Base-by-base conservation (phyloP, 2,797 vertebrate species). In the Sphenopsis melanotis region DNA sequence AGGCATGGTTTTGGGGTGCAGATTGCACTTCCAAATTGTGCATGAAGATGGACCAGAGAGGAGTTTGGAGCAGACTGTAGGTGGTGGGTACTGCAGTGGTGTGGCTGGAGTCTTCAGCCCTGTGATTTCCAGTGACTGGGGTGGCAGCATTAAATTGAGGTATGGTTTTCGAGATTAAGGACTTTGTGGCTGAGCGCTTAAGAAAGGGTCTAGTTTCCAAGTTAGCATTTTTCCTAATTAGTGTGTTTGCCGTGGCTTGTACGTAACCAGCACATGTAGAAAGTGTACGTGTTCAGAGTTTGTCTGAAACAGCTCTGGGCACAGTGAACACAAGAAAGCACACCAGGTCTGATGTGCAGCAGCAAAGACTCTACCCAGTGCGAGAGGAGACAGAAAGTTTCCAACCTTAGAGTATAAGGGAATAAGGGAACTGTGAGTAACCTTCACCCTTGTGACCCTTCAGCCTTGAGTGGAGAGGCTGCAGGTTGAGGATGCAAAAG, bases 221-320 rank as follows among this genome's bases (percentile, higher is more conserved):
- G 44, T 59, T 49, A 41, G 32, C 11, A 0, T 55, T 83, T 75
- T 70, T 56, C 30, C n/a, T 41, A 32, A 27, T 50, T 19, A 4
- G 27, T 4, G 39, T 0, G 0, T 92, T 64, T 78, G 63, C 41
- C 7, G 0, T 37, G 74, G 59, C 74, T 78, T 36, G 46, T 36
- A 47, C 1, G 0, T 52, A 44, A 50, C 36, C 1, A 2, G 8
- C 26, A 4, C 4, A 1, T 3, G 0, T 8, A 20, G 47, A 7
- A 66, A 21, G 20, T 13, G 9, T 9, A 2, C 3, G 0, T 41
- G 14, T 20, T 34, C 24, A 15, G 69, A 59, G 75, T 39, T 52
- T 36, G 42, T 36, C 39, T 76, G 47, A 23, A 72, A 41, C 39
- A 19, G 6, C 55, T 74, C 34, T 30, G 44, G 42, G 65, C 41